Percentiles rank a stretch among this genome's conserved stretches.
Conservation (phyloP, 2,888 invertebrate genomes). For the Drosophila incognita region DNA sequence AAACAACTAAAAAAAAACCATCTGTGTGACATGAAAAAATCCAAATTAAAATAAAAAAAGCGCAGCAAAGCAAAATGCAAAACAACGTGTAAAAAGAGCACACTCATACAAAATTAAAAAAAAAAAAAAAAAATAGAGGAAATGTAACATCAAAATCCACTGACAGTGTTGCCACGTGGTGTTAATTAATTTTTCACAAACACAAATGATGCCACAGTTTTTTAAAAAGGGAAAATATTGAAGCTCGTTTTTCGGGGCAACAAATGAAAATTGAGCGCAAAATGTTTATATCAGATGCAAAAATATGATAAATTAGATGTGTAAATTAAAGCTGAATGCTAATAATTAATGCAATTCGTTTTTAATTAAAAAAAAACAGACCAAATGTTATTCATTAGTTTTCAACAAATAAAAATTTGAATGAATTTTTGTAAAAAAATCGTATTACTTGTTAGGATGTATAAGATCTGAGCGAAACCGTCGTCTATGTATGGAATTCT, state of each 20-base stretch:
- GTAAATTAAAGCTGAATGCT: not conserved
- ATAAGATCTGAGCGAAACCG: not conserved
- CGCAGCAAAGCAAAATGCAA: constrained; percentile 51
- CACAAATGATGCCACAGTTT: constrained; percentile 43
- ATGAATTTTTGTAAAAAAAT: not conserved
- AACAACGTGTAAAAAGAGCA: constrained; percentile 24
- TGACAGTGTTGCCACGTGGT: constrained; percentile 73
- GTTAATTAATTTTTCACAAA: constrained; percentile 66
- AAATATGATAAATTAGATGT: not conserved
- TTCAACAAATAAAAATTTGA: not conserved
- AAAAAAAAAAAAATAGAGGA: constrained; percentile 18
- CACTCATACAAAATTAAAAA: not conserved
- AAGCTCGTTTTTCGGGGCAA: constrained; percentile 7
- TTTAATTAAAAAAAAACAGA: not conserved
- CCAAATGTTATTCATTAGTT: not conserved
- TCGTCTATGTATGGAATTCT: not conserved
- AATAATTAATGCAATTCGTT: not conserved
- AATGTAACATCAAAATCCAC: constrained; percentile 56
- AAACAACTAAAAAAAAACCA: constrained; percentile 64
- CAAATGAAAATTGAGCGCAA: constrained; percentile 1
- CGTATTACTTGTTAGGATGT: not conserved
- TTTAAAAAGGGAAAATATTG: constrained; percentile 26
- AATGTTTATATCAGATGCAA: not conserved
- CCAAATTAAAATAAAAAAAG: constrained; percentile 33
- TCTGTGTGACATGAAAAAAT: constrained; percentile 59